Percentiles rank a stretch among this genome's conserved stretches.
These are phyloP conservation scores for Philonicus albiceps DNA, from an alignment of 2,888 invertebrate genomes.

Conservation along the genomic window DNA sequence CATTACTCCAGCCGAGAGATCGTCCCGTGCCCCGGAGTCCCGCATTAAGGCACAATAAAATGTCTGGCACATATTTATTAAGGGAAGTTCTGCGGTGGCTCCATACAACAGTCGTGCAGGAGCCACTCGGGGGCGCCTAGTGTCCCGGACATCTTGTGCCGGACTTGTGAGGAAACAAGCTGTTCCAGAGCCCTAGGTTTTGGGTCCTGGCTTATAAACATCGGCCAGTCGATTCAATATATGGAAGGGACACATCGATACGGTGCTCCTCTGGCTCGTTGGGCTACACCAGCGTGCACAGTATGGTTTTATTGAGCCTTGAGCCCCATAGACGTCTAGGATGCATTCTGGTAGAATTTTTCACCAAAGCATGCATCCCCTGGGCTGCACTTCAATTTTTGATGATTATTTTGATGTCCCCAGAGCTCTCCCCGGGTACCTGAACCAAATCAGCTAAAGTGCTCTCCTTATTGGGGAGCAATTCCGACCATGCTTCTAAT, in stretches of 20 bases:
- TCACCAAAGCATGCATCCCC: neutral
- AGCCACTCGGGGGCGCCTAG: neutral
- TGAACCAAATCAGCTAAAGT: slow-evolving; percentile 15
- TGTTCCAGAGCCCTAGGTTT: neutral
- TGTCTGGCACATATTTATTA: slow-evolving; percentile 33
- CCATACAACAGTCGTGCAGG: neutral
- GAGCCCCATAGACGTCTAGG: neutral
- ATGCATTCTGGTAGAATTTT: neutral
- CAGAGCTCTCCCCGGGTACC: neutral
- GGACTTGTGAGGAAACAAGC: neutral
- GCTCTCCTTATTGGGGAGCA: neutral
- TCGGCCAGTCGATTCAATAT: neutral
- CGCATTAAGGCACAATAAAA: slow-evolving; percentile 25
- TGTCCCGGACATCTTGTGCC: neutral
- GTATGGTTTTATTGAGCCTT: neutral
- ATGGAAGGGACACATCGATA: neutral
- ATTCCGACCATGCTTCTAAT: neutral
- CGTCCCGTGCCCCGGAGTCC: neutral
- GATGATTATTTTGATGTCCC: slow-evolving; percentile 9
- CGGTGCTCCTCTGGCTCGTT: neutral
- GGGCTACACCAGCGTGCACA: neutral
- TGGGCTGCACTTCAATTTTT: slow-evolving; percentile 3
- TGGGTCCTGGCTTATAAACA: neutral
- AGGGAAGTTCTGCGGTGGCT: slow-evolving; percentile 20
- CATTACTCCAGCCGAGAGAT: neutral